Evolutionary conservation across 2,888 invertebrate species (phyloP).

Genomic region (Scrobipalpa atriplicella): DNA sequence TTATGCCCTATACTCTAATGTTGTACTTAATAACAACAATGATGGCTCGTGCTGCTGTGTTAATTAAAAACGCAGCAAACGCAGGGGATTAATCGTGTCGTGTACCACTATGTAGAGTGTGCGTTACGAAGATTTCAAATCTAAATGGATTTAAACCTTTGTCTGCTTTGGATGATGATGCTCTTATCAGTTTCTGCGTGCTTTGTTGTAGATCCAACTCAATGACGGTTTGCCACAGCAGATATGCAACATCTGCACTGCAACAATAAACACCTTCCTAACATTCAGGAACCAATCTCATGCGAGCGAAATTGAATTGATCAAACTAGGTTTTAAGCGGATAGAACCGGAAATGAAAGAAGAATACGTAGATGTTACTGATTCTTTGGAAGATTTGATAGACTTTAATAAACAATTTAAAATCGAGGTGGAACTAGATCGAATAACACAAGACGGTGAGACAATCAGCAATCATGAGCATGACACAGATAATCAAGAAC

Average conservation of each 20-base stretch:
- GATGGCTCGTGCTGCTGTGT: background rate
- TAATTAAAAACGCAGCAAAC: no score
- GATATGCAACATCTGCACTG: constrained; percentile 35
- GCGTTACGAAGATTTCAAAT: no score
- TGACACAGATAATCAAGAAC: background rate
- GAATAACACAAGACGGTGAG: constrained; percentile 29
- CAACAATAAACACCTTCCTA: constrained; percentile 32
- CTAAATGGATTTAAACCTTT: no score
- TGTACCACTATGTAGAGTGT: no score
- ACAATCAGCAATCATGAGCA: background rate
- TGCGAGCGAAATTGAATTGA: constrained; percentile 31
- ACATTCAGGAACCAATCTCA: constrained; percentile 33
- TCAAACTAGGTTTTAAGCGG: constrained; percentile 23
- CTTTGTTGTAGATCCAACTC: constrained; percentile 31
- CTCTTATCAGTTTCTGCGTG: background rate
- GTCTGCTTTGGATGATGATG: no score
- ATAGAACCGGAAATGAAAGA: constrained; percentile 3
- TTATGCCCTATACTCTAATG: constrained; percentile 27
- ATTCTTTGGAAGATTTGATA: constrained; percentile 17
- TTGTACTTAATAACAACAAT: background rate
- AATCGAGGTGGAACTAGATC: constrained; percentile 31
- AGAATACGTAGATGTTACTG: constrained; percentile 15
- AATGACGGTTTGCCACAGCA: constrained; percentile 39
- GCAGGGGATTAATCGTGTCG: no score
- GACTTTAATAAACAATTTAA: constrained; percentile 31